Evolutionary conservation across 92 coral and sea anemone species (phyloP).

Genomic region (Phenganax stokvisi): DNA sequence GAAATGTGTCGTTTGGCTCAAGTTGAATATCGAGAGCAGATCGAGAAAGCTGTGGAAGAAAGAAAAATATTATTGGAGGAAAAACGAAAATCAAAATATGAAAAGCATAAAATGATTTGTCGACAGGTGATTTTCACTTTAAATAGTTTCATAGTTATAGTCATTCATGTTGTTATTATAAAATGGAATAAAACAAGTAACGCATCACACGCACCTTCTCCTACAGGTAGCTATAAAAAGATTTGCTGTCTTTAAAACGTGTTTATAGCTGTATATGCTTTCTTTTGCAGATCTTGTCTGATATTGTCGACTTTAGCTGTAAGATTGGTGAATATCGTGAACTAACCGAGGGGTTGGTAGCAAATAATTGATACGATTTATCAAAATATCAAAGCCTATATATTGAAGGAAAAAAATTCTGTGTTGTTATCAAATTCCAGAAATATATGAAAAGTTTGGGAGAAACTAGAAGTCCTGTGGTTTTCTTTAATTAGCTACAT

Average conservation of each 20-base stretch:
- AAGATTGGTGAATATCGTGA: conserved; percentile 95
- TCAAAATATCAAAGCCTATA: too few relatives aligned
- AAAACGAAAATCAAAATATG: conserved; percentile 70
- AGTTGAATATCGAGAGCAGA: conserved; percentile 86
- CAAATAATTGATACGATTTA: neutral
- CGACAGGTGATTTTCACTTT: conserved; percentile 52
- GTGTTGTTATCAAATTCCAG: too few relatives aligned
- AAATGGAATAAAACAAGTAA: too few relatives aligned
- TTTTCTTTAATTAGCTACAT: neutral
- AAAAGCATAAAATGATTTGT: conserved; percentile 76
- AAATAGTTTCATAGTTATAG: neutral
- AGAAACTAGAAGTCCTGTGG: neutral
- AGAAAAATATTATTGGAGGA: conserved; percentile 65
- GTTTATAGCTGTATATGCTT: neutral
- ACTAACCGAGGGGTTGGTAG: conserved; percentile 80
- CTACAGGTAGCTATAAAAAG: too few relatives aligned
- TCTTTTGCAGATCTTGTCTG: conserved; percentile 62
- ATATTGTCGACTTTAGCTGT: conserved; percentile 86
- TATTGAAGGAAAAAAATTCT: too few relatives aligned
- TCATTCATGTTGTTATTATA: too few relatives aligned
- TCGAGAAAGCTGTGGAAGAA: conserved; percentile 71
- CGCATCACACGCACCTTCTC: too few relatives aligned
- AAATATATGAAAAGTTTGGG: too few relatives aligned
- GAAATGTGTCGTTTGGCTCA: conserved; percentile 95
- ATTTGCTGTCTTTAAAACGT: neutral